phyloP scores from a whole-genome alignment of 2,113 vertebrate genomes.

The Pogona vitticeps region DNA sequence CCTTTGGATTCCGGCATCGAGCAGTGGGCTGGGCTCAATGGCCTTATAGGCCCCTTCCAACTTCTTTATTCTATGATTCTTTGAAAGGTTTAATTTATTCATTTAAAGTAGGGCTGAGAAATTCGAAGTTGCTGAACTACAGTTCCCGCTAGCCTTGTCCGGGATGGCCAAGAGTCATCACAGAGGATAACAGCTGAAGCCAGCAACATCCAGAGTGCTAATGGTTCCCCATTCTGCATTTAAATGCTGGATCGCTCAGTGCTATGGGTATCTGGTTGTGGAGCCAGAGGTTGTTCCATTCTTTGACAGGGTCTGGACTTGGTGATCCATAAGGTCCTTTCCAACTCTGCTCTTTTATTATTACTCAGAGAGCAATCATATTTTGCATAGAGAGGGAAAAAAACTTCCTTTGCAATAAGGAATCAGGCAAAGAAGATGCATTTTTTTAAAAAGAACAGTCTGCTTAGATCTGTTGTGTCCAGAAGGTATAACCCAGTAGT shows the following conservation, averaged over 20 bases:
- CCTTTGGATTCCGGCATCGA: no score
- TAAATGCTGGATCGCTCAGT: no score
- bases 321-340: neutral
- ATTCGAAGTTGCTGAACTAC: neutral
- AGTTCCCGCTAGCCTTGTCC: neutral
- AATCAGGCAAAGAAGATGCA: neutral
- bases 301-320: neutral
- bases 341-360: neutral
- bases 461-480: neutral
- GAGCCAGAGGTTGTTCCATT: no score
- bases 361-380: neutral
- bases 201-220: no score
- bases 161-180: neutral
- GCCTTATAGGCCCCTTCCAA: no score
- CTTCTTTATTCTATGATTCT: no score
- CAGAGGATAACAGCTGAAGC: no score
- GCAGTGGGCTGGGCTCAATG: no score
- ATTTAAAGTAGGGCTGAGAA: neutral
- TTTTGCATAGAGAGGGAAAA: neutral
- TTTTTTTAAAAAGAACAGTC: neutral
- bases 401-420: neutral
- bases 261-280: no score
- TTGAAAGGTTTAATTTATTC: no score
- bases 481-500: neutral
- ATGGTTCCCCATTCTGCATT: no score